These are phyloP conservation scores for Stichodactyla mertensii DNA, from an alignment of 64 coral and sea anemone species.

Conservation along the genomic window DNA sequence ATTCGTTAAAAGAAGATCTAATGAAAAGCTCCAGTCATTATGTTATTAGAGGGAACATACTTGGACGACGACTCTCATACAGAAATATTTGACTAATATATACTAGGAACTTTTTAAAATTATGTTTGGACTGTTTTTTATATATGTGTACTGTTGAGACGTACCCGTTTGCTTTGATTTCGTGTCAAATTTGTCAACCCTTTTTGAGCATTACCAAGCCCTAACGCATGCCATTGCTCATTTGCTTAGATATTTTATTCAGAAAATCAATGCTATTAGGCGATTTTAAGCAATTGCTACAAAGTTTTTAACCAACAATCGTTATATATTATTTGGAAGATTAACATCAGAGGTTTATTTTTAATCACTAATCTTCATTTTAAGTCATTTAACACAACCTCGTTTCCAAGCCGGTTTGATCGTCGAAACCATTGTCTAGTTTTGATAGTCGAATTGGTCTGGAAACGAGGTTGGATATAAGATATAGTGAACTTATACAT, in stretches of 20 bases:
- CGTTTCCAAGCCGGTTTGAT: not conserved
- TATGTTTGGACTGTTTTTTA: conserved; percentile 24
- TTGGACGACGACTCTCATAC: not conserved
- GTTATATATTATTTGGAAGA: not conserved
- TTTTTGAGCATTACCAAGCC: not conserved
- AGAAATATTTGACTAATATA: conserved; percentile 27
- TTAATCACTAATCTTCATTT: not conserved
- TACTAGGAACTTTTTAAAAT: conserved; percentile 29
- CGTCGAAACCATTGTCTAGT: not conserved
- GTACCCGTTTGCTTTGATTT: conserved; percentile 2
- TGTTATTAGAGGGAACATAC: not conserved
- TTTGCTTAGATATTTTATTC: conserved; percentile 18
- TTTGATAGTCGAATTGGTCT: not conserved
- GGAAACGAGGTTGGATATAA: not conserved
- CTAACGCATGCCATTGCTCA: conserved; percentile 11
- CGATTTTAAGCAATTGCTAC: conserved; percentile 10
- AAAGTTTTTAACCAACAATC: not conserved
- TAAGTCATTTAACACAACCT: not conserved
- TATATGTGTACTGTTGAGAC: conserved; percentile 1
- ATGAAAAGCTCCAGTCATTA: conserved; percentile 6
- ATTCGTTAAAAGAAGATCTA: conserved; percentile 6
- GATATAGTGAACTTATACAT: not conserved
- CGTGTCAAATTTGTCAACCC: not conserved
- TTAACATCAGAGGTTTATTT: conserved; percentile 2
- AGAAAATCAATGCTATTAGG: not conserved